Percentiles rank a stretch among this genome's conserved stretches.
These are phyloP conservation scores for Nycticorax nycticorax DNA, from an alignment of 2,113 vertebrate species.

Conservation along the genomic window DNA sequence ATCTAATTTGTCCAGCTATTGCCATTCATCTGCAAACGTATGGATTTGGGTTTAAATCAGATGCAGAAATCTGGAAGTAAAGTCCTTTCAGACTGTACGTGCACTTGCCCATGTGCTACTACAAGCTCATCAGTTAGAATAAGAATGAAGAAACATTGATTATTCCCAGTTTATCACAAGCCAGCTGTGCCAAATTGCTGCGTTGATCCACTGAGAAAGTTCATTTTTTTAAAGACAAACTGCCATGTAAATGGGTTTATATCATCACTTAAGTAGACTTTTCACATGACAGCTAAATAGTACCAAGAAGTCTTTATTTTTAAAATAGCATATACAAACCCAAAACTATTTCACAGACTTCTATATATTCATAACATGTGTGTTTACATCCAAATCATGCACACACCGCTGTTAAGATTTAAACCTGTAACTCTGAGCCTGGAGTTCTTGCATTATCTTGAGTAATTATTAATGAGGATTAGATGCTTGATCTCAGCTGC, in stretches of 20 bases:
- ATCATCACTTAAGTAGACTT: not conserved
- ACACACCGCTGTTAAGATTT: not conserved
- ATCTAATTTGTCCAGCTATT: not conserved
- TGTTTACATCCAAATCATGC: not conserved
- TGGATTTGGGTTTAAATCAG: not conserved
- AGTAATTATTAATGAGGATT: not conserved
- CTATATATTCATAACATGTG: not conserved
- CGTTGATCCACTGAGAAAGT: not conserved
- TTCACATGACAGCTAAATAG: not conserved
- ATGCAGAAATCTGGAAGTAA: not conserved
- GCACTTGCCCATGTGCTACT: not conserved
- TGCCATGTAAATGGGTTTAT: not conserved
- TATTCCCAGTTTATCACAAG: not conserved
- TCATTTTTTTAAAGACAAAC: not conserved
- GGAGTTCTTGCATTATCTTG: not conserved
- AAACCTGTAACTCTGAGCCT: not conserved
- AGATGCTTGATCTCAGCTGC: not conserved
- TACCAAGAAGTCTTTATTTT: not conserved
- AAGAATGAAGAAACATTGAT: not conserved
- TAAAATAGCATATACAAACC: not conserved
- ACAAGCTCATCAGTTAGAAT: not conserved
- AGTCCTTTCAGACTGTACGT: not conserved
- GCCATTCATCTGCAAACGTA: not conserved
- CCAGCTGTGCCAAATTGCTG: not conserved
- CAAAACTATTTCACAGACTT: not conserved